These are phyloP conservation scores for Nesogale talazaci DNA, from an alignment of 2,113 vertebrate genomes.

Conservation along the genomic window DNA sequence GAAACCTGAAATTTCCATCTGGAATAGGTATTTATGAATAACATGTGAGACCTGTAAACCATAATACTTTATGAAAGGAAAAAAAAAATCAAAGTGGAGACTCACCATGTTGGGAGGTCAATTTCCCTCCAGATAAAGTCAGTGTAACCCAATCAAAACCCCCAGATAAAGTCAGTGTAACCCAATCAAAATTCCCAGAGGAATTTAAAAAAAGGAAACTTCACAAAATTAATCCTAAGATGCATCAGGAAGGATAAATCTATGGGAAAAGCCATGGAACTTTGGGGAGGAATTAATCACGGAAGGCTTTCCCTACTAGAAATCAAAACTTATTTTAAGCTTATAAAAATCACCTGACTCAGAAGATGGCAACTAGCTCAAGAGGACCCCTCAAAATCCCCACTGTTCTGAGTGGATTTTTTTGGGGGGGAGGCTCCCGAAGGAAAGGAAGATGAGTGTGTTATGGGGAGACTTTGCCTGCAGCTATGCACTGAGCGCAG, in stretches of 20 bases:
- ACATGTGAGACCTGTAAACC: conserved; percentile 64
- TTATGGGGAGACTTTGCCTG: too few species aligned
- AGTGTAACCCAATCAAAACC: too few species aligned
- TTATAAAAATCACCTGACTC: conserved; percentile 1
- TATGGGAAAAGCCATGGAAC: conserved; percentile 10
- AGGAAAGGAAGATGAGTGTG: too few species aligned
- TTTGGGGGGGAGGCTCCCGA: too few species aligned
- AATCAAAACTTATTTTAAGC: conserved; percentile 22
- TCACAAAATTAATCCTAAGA: conserved; percentile 48
- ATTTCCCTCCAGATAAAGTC: conserved; percentile 11
- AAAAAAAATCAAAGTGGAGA: conserved; percentile 41
- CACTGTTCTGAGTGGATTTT: too few species aligned
- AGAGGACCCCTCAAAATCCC: too few species aligned
- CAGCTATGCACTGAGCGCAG: too few species aligned
- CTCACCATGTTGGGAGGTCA: conserved; percentile 7
- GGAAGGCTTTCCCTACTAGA: background rate
- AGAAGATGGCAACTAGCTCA: too few species aligned
- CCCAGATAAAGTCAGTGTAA: background rate
- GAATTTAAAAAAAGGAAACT: conserved; percentile 41
- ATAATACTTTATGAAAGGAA: conserved; percentile 58
- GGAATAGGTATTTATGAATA: conserved; percentile 63
- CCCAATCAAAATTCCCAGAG: conserved; percentile 38
- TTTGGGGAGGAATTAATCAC: background rate
- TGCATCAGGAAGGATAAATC: background rate
- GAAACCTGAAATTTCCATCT: conserved; percentile 41